A percentile compares a stretch with the other conserved stretches of the same genome.
phyloP scores from a whole-genome alignment of 1,140 invertebrate genomes.

The Drosophila subobscura region DNA sequence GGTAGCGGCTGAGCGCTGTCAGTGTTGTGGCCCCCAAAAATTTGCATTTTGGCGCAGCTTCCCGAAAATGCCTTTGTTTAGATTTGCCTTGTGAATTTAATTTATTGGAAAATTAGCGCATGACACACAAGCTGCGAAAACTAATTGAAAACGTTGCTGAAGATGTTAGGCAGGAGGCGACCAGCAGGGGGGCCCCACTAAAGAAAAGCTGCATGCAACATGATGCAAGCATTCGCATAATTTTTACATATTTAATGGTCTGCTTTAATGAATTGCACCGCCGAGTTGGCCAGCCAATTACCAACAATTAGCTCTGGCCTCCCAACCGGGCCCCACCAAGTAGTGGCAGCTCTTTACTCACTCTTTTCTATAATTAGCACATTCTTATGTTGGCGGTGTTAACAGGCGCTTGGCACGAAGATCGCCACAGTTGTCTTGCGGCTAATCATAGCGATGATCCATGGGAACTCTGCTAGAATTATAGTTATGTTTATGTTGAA shows the following conservation, averaged over 20 bases:
- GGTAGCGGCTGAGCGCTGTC: constrained; percentile 24
- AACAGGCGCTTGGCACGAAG: constrained; percentile 55
- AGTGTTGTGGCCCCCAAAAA: constrained; percentile 54
- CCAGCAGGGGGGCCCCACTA: constrained; percentile 11
- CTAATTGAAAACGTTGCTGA: constrained; percentile 64
- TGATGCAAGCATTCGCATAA: constrained; percentile 43
- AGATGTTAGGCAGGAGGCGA: neutral
- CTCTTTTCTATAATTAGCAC: constrained; percentile 63
- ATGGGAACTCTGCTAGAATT: constrained; percentile 24
- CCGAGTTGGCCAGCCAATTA: constrained; percentile 48
- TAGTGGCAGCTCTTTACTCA: constrained; percentile 29
- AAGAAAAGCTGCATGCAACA: constrained; percentile 27
- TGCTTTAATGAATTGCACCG: constrained; percentile 46
- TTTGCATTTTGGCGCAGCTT: constrained; percentile 73
- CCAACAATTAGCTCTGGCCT: constrained; percentile 61
- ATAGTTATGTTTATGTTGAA: neutral
- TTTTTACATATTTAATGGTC: constrained; percentile 51
- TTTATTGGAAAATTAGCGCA: constrained; percentile 82
- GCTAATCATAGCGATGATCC: constrained; percentile 35
- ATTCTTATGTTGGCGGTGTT: constrained; percentile 60
- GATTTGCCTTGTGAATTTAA: constrained; percentile 77
- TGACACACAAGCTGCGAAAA: constrained; percentile 55
- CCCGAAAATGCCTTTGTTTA: constrained; percentile 75
- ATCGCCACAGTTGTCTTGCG: constrained; percentile 20
- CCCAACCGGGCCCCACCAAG: constrained; percentile 33